Evolutionary conservation across 2,797 vertebrate genomes (phyloP), one percentile per base, ranked within the genome.

Genomic region (Etheostoma nigrum): DNA sequence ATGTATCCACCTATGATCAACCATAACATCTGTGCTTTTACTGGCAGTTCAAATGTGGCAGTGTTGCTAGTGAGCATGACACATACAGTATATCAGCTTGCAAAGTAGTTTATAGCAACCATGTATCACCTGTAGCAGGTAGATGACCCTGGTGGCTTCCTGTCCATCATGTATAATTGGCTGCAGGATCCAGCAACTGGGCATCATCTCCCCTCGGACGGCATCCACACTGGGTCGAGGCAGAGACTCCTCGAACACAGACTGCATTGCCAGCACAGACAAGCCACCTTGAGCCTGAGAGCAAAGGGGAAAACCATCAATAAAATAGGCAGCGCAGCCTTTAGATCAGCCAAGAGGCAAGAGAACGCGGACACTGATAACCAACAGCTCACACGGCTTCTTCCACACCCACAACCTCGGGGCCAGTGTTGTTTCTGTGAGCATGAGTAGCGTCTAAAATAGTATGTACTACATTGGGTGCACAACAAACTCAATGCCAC

Each of bases 171-270:
- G 71, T n/a, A 70, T 92, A 19, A 95, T 88, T 42, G 97, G 95
- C 86, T 98, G 96, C 71, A 99, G 93, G 84, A 99, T 81, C 97
- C 98, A 99, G 76, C 97, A 97, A 16, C 98, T 99, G 78, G 98
- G 97, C 88, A 99, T 91, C 92, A 99, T 95, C 90, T 99, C 97
- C 25, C 97, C 98, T 54, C 98, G 95, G 63, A 99, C 92, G 36
- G 94, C 94, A 16, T 97, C 95, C 68, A 93, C 92, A 21, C 94
- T 94, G 67, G 98, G 97, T 18, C 95, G 95, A 21, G 98, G 98
- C 90, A 99, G 95, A 72, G 96, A 96, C 75, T 96, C 94, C 30
- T 99, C 97, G 3, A 96, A 97, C 47, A 99, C 95, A 13, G 98
- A 99, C 91, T 98, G 98, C 92, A 97, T 90, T 57, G 97, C 97